A percentile compares a stretch with the other conserved stretches of the same genome.
phyloP scores from a whole-genome alignment of 2,113 vertebrate genomes.

The Monopterus albus region DNA sequence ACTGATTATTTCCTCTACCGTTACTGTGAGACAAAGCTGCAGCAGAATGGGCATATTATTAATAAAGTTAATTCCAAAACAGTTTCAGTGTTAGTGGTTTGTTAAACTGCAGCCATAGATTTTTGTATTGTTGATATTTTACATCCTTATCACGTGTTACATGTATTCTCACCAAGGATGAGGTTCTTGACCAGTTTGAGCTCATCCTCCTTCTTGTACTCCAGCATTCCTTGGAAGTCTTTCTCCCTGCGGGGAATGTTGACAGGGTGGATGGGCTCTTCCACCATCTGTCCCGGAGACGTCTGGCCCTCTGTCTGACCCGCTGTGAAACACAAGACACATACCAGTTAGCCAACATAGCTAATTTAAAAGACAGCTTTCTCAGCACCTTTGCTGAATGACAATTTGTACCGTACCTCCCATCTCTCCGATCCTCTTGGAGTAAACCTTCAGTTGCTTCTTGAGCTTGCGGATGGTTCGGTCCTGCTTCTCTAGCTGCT shows the following conservation, averaged over 20 bases:
- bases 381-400: background rate
- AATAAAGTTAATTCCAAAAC: background rate
- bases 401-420: conserved; percentile 86
- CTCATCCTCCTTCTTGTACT: conserved; percentile 98
- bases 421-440: conserved; percentile 97
- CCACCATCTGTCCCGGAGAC: conserved; percentile 95
- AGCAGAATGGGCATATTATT: too few relatives aligned
- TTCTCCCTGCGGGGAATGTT: conserved; percentile 99
- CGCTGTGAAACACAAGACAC: conserved; percentile 60
- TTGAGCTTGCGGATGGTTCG: conserved; percentile 98
- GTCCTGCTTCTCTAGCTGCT: conserved; percentile 98
- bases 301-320: conserved; percentile 92
- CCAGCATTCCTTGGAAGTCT: conserved; percentile 99
- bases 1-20: background rate
- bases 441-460: conserved; percentile 98
- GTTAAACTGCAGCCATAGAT: background rate
- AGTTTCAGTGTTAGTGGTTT: background rate
- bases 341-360: conserved; percentile 1
- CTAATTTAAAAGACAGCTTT: too few relatives aligned
- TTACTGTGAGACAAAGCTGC: background rate
- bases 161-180: conserved; percentile 86
- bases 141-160: too few relatives aligned
- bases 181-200: conserved; percentile 97
- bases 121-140: too few relatives aligned
- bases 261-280: conserved; percentile 94